Base-by-base conservation (phyloP, 2,888 invertebrate species). In the Horisme vitalbata region DNA sequence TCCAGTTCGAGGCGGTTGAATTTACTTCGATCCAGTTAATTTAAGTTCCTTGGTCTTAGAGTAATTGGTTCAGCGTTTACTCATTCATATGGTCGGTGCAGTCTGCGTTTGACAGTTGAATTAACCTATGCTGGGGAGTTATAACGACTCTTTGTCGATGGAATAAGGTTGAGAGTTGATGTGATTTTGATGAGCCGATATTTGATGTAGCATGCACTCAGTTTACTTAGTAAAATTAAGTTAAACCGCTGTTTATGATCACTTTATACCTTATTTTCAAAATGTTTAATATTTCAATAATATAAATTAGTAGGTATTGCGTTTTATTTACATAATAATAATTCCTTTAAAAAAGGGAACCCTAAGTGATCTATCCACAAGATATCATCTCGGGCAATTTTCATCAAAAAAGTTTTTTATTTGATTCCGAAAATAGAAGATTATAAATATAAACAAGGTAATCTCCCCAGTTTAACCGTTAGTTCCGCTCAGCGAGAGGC, bases 61-160 rank as follows among this genome's bases (percentile, higher is more conserved):
- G 49, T 47, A 52, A 55, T 52, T 47, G 55, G 47, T 45, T 51
- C 33, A 31, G 41, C 44, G 47, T 45, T 55, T 50, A 52, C 50
- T 52, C 45, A 52, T 55, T 55, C 52, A 55, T 45, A 47, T 44
- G 46, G 32, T 27, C 15, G 30, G 23, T 36, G 33, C 32, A 24
- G 41, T 32, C 49, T 44, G 49, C 35, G 32, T 27, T 24, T 37
- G 41, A 41, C 46, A 41, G 41, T 21, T 32, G 12, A 32, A 32
- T 20, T 32, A 10, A 27, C 0, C 27, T 26, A 13, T 18, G 3
- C 20, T 9, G 9, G 3, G 4, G 7, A 7, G 26, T 12, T 20
- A 6, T 14, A 9, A n/a, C n/a, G 14, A 9, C 34, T 23, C 9
- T 38, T 10, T 30, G 5, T 5, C 4, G 9, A 0, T 10, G 30